Base-by-base conservation (phyloP, 2,113 vertebrate species). In the Syngnathus floridae region DNA sequence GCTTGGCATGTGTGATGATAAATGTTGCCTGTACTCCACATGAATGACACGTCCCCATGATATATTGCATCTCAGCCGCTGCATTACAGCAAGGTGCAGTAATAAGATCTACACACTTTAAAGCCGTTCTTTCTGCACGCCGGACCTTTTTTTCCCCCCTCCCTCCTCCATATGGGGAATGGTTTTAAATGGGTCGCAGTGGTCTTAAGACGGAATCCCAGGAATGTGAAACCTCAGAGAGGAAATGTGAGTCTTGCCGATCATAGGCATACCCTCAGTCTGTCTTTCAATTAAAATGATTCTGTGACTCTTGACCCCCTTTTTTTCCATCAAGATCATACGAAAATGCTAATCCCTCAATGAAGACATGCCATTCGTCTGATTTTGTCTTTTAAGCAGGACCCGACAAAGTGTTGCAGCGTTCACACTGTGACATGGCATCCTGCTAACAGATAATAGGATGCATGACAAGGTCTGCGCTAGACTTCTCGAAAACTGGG, bases 171-270 rank as follows among this genome's bases (percentile, higher is more conserved):
- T 75, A 81, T 83, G 77, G 76, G 66, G 71, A 77, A 87, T 78
- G 76, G 79, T 86, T 86, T 87, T 79, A 82, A 84, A 86, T 71
- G 79, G 76, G 71, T 75, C 70, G 61, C 77, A 77, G 75, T 85
- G 80, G 85, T 86, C 80, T 85, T 75, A 70, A 80, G 68, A 59
- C 40, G 71, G 88, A 87, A 89, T 90, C 71, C 70, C 73, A 85
- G 81, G 86, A 88, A 89, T 89, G 87, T 86, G 78, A 83, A 82
- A 79, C 78, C 80, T 86, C 82, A 75, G 68, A 82, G 77, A 80
- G 78, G 77, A 82, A 81, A 80, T 78, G 74, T 74, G 72, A 81
- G 77, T 83, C 79, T 84, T 82, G 76, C 74, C 67, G 64, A 75
- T 85, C 78, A 79, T 70, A 83, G 72, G 75, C 76, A 74, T 77